Conservation (phyloP, 2,797 vertebrate genomes). For the Chanos chanos region DNA sequence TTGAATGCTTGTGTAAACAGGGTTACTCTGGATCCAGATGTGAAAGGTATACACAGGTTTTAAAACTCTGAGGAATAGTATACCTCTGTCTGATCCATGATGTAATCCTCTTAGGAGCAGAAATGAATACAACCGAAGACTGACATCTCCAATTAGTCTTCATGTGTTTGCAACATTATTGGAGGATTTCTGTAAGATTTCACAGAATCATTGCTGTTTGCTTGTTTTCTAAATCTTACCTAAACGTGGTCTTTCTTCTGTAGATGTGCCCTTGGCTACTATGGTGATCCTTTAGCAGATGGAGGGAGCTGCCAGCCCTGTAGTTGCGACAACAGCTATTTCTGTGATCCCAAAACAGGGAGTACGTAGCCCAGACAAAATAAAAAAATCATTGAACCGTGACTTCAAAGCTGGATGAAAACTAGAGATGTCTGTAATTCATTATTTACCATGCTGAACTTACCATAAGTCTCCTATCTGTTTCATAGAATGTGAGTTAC, state of each 20-base stretch:
- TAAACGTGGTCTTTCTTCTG: constrained; percentile 6
- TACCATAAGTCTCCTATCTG: constrained; percentile 9
- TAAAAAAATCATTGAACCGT: no score
- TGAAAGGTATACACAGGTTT: constrained; percentile 54
- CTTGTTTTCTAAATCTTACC: no score
- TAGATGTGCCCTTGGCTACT: constrained; percentile 85
- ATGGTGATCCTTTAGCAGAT: constrained; percentile 74
- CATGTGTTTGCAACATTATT: no score
- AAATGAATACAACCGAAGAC: no score
- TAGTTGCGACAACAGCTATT: constrained; percentile 65
- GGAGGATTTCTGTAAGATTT: no score
- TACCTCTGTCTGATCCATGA: no score
- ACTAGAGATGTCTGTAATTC: background rate
- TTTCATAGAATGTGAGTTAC: constrained; percentile 72
- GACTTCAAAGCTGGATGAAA: no score
- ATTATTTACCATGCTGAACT: background rate
- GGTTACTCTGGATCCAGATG: constrained; percentile 57
- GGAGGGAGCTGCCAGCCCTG: constrained; percentile 79
- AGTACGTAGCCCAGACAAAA: constrained; percentile 58
- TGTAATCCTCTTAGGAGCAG: no score
- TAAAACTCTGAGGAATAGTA: no score
- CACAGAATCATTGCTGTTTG: no score
- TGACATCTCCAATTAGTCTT: no score
- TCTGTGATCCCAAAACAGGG: constrained; percentile 78
- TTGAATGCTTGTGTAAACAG: constrained; percentile 55